Evolutionary conservation across 2,797 vertebrate species (phyloP), one percentile per base, ranked within the genome.

Genomic region (Alfaro cultratus): DNA sequence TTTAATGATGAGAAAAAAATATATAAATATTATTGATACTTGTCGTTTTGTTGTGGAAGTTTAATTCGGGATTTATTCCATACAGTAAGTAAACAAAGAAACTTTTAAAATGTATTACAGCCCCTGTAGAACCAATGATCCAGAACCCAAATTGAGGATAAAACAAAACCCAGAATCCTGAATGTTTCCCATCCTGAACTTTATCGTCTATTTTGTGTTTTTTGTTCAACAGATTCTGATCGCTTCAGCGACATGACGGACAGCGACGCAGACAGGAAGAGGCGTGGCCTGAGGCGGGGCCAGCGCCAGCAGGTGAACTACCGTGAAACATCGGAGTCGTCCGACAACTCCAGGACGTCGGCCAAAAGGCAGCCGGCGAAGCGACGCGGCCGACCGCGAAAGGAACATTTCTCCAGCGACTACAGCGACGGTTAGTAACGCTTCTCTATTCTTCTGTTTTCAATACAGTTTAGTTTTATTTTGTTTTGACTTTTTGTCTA

Each of bases 251-350:
- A 97, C 89, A 96, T 96, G 92, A 97, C 96, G 0, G 98, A 99
- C 75, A 96, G 96, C 11, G 97, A 97, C 45, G 84, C 96, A 75
- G 98, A 99, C 88, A 96, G 96, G 5, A 96, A 97, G 72, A 95
- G 97, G 92, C 96, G 97, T 73, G 95, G 98, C 29, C 97, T 98
- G 60, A 96, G 97, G 85, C 96, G 98, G 75, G 98, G 98, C 88
- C 97, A 97, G 90, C 97, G 96, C 76, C 96, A 97, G 90, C 96
- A 98, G 92, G 98, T 99, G 78, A 99, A 99, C 94, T 99, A 99
- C 82, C 96, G 97, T 1, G 98, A 99, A 93, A 98, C 98, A n/a
- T 97, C 98, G 0, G 98, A 99, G 90, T 99, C 97, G 0, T 94
- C 94, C 0, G 98, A 99, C 15, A 96, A 96, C 83, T 99, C 98